Evolutionary conservation across 1,140 invertebrate species (phyloP), one percentile per base, ranked within the genome.

Genomic region (Aethina tumida): DNA sequence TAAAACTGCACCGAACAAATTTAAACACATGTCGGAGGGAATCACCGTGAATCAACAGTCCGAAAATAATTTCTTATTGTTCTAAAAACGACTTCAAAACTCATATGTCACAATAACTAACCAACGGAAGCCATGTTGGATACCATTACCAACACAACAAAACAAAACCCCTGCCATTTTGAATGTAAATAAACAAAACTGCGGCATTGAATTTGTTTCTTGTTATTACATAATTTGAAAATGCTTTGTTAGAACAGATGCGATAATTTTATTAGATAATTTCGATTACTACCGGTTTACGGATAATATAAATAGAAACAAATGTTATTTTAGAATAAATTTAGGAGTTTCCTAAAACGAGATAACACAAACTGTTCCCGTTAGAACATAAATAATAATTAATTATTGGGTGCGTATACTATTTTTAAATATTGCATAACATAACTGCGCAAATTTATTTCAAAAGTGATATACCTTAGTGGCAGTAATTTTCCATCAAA

Each of bases 51-150:
- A 13, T 12, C 5, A 28, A 19, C 13, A 26, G 25, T 28, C 22
- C 14, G 17, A 28, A 35, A 17, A 22, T 33, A 15, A 41, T 25
- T 27, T 28, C n/a, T 35, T 29, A 29, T 35, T 35, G 12, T 27
- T 9, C 30, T 26, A 25, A 32, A 41, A 35, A 17, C 28, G 7
- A 15, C n/a, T 10, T 19, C 24, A 41, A 18, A 16, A 18, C 14
- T 33, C 22, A 31, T 25, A 46, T 46, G 34, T 46, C 39, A 46
- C 35, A 32, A 31, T 18, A 38, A 35, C 43, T 40, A 35, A 32
- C 28, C 34, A 30, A 21, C 24, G 7, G 24, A 8, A 28, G 34
- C 43, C 43, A 46, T 46, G 26, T 46, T 46, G 26, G 35, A 16
- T 32, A 26, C 27, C 14, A 28, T 28, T 21, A 36, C 25, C 15